Evolutionary conservation across 1,140 invertebrate genomes (phyloP).

Genomic region (Hylaeus volcanicus): DNA sequence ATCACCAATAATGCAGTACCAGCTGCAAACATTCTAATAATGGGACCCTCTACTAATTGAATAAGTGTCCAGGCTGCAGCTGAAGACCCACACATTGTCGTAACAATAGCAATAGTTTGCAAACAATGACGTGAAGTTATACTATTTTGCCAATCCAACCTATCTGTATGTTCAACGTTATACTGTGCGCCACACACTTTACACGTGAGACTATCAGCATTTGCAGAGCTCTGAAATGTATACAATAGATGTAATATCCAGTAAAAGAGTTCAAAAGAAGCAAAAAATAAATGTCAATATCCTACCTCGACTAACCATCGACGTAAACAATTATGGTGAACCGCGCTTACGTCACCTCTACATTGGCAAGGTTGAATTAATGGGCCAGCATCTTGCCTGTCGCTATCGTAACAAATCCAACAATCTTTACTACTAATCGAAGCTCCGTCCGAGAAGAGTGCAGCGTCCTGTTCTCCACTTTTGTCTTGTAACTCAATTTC

Average conservation of each 20-base stretch:
- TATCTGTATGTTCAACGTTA: slow-evolving; percentile 86
- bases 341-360: slow-evolving; percentile 93
- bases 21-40: slow-evolving; percentile 89
- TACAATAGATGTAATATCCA: slow-evolving; percentile 18
- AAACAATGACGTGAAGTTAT: slow-evolving; percentile 91
- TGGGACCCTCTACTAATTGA: slow-evolving; percentile 88
- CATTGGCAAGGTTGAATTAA: slow-evolving; percentile 95
- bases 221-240: slow-evolving; percentile 83
- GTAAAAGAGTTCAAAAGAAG: slow-evolving; percentile 3
- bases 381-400: slow-evolving; percentile 87
- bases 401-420: slow-evolving; percentile 96
- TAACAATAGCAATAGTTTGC: slow-evolving; percentile 85
- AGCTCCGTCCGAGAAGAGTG: slow-evolving; percentile 64
- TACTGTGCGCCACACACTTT: slow-evolving; percentile 91
- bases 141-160: slow-evolving; percentile 89
- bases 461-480: slow-evolving; percentile 61
- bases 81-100: slow-evolving; percentile 87
- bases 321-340: slow-evolving; percentile 95
- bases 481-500: slow-evolving; percentile 82
- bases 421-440: slow-evolving; percentile 85
- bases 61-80: slow-evolving; percentile 90
- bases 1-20: slow-evolving; percentile 90
- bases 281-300: slow-evolving; percentile 8
- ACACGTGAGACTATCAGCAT: slow-evolving; percentile 86
- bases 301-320: slow-evolving; percentile 91